Evolutionary conservation across 1,140 invertebrate species (phyloP).

Genomic region (Palaemon carinicauda): DNA sequence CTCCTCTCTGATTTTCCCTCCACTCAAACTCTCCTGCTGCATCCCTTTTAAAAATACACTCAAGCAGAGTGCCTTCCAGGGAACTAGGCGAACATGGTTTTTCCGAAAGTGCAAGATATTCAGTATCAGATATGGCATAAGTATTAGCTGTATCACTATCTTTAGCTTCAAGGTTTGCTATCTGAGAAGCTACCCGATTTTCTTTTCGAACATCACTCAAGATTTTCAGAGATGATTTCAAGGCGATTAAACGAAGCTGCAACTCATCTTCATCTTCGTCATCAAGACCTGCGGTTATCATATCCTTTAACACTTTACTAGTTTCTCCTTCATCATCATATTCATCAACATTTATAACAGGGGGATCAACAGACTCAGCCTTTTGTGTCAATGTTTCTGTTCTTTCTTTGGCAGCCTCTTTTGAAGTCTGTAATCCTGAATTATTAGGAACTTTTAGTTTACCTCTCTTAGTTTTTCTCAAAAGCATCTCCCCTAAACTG

Average conservation of each 20-base stretch:
- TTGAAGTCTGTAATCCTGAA: neutral
- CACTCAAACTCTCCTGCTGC: too few species aligned
- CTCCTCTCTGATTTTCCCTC: neutral
- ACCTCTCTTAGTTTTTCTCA: slow-evolving; percentile 9
- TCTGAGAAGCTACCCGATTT: neutral
- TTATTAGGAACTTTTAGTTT: neutral
- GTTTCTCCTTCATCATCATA: neutral
- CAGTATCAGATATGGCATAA: neutral
- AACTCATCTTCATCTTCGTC: slow-evolving; percentile 53
- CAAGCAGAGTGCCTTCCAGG: too few species aligned
- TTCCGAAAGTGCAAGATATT: too few species aligned
- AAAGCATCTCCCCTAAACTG: slow-evolving; percentile 27
- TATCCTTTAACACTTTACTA: neutral
- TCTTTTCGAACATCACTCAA: slow-evolving; percentile 29
- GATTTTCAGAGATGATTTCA: slow-evolving; percentile 45
- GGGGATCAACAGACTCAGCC: too few species aligned
- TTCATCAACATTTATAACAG: too few species aligned
- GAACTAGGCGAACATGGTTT: too few species aligned
- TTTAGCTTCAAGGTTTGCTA: neutral
- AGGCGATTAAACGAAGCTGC: slow-evolving; percentile 31
- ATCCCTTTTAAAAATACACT: too few species aligned
- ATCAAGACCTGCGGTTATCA: neutral
- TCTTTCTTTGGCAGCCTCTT: neutral
- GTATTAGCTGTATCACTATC: neutral
- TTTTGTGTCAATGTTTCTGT: neutral